Evolutionary conservation across 2,797 vertebrate species (phyloP), one percentile per base, ranked within the genome.

Genomic region (Darevskia mixta): DNA sequence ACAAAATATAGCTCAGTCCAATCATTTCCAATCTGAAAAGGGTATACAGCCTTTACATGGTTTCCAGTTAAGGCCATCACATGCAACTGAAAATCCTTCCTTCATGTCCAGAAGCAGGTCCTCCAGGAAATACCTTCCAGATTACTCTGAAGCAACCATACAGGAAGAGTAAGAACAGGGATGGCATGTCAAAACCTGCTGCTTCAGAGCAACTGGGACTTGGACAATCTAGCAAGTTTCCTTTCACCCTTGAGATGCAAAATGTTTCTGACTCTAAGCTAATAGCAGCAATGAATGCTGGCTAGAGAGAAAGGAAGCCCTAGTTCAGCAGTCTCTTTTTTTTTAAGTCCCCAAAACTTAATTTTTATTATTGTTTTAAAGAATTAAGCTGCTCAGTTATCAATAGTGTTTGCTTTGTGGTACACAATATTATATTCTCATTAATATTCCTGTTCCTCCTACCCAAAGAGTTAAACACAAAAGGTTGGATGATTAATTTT

Each of bases 401-500:
- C 86, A 77, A 58, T 71, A 72, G 82, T 41, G 10, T 38, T 86
- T 4, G n/a, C 18, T 79, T 72, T 41, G 10, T 66, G 80, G 66
- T 29, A 79, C 8, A 86, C 5, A 35, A 29, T 77, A 72, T 78
- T 2, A 72, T 0, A 61, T n/a, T 17, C 58, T 41, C 77, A 84
- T 90, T 72, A 87, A 49, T 66, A 86, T 89, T 82, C 23, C 72
- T 79, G 89, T 55, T 93, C 58, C 66, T 25, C 58, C 45, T 43
- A 29, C 9, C 18, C 32, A 80, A 72, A n/a, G 76, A 86, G 87
- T 83, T 89, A 38, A 94, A 88, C 91, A 90, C 91, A 90, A 66
- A 43, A 0, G n/a, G 81, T 76, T 0, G 10, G 87, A 58, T 94
- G 94, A 96, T 79, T 95, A 92, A 95, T 25, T 83, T 32, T 82